phyloP scores from a whole-genome alignment of 1,140 invertebrate genomes.

The Phymorhynchus buccinoides region DNA sequence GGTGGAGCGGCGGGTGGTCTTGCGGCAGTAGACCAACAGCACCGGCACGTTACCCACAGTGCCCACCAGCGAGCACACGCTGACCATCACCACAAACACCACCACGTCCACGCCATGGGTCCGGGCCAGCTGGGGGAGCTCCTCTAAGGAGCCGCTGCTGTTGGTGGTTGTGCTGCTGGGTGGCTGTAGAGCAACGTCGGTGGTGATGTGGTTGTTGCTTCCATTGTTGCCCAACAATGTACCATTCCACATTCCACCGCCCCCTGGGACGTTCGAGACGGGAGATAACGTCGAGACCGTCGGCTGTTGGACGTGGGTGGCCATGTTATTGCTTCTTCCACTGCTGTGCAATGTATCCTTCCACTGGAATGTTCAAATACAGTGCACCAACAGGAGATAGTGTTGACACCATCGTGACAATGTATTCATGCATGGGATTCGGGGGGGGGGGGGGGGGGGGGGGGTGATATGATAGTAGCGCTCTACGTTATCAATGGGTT shows the following conservation, averaged over 20 bases:
- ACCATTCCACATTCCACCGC: not conserved
- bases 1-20: slow-evolving; percentile 52
- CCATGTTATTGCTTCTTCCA: not conserved
- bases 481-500: no score
- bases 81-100: slow-evolving; percentile 48
- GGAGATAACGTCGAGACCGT: no score
- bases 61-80: slow-evolving; percentile 54
- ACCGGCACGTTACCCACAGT: slow-evolving; percentile 60
- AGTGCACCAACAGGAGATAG: not conserved
- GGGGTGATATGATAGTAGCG: no score
- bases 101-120: slow-evolving; percentile 24
- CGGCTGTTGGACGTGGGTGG: not conserved
- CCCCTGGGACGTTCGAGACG: no score
- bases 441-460: no score
- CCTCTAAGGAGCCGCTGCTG: not conserved
- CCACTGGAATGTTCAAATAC: no score
- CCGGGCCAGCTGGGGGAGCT: not conserved
- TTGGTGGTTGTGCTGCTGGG: not conserved
- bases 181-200: not conserved
- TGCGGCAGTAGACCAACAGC: slow-evolving; percentile 57
- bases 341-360: not conserved
- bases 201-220: not conserved
- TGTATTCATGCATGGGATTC: no score
- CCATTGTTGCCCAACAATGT: not conserved
- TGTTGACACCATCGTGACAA: not conserved